Evolutionary conservation across 2,888 invertebrate genomes (phyloP).

Genomic region (Lepidonotus clava): DNA sequence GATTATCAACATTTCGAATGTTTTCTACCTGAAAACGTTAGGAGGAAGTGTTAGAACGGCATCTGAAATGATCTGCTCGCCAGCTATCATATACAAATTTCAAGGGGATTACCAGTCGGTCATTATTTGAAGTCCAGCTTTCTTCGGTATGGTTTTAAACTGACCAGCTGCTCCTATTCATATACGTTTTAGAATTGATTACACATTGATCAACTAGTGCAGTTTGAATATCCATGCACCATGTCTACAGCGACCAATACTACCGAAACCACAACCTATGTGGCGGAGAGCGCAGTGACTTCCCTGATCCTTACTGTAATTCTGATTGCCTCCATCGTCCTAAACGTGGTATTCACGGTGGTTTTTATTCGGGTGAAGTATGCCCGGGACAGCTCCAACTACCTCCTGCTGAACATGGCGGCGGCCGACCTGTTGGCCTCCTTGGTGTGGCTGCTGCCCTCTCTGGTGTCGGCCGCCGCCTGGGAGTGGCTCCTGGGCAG

Average conservation of each 20-base stretch:
- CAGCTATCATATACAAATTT: too few species aligned
- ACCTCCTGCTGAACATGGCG: slow-evolving; percentile 62
- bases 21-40: too few species aligned
- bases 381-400: slow-evolving; percentile 54
- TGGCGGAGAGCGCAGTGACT: background rate
- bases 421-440: slow-evolving; percentile 66
- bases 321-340: background rate
- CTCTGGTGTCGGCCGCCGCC: slow-evolving; percentile 62
- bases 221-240: background rate
- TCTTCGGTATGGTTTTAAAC: too few species aligned
- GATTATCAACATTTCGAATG: too few species aligned
- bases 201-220: background rate
- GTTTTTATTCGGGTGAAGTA: slow-evolving; percentile 10
- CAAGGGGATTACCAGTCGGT: too few species aligned
- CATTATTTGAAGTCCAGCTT: too few species aligned
- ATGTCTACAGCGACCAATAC: background rate
- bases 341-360: background rate
- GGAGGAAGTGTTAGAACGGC: too few species aligned
- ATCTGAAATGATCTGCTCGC: too few species aligned
- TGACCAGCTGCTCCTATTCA: too few species aligned
- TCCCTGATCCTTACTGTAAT: background rate
- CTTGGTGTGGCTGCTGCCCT: slow-evolving; percentile 66
- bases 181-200: background rate
- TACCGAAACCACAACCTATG: background rate
- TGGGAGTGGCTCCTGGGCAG: slow-evolving; percentile 65